These are phyloP conservation scores for Brachyptera risi DNA, from an alignment of 2,888 invertebrate genomes.

Conservation along the genomic window DNA sequence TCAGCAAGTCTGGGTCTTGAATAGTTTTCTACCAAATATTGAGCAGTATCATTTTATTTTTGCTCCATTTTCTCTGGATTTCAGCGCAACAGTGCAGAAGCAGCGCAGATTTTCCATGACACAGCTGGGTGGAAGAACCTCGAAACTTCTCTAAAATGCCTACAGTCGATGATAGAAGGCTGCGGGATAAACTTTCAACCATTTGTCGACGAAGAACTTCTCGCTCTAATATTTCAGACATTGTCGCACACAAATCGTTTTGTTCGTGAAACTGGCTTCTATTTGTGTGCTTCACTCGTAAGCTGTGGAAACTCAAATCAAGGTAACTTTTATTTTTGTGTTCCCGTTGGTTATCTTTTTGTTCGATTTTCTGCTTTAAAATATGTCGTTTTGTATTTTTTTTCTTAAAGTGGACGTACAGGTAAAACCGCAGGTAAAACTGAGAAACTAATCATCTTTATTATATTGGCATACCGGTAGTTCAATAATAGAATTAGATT, in stretches of 20 bases:
- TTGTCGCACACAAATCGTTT: constrained; percentile 50
- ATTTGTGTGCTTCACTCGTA: constrained; percentile 46
- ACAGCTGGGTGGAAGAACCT: constrained; percentile 52
- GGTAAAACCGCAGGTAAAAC: too few relatives aligned
- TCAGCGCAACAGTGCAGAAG: constrained; percentile 42
- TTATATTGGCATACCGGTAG: too few relatives aligned
- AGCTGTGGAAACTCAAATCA: constrained; percentile 41
- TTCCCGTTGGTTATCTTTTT: background rate
- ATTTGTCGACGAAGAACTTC: constrained; percentile 43
- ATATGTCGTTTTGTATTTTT: too few relatives aligned
- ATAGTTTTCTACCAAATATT: too few relatives aligned
- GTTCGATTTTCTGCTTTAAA: too few relatives aligned
- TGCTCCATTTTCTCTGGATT: constrained; percentile 26
- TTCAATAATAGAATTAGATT: too few relatives aligned
- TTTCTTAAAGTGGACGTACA: too few relatives aligned
- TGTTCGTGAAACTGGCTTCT: constrained; percentile 51
- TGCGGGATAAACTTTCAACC: constrained; percentile 45
- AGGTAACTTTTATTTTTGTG: constrained; percentile 30
- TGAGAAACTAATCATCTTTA: too few relatives aligned
- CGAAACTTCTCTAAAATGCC: constrained; percentile 52
- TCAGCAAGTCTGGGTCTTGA: too few relatives aligned
- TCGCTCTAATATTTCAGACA: constrained; percentile 47
- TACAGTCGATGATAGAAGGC: constrained; percentile 48
- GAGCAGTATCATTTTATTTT: background rate
- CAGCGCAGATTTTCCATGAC: constrained; percentile 50